These are phyloP conservation scores for Xiphophorus maculatus DNA, from an alignment of 2,113 vertebrate genomes.

Conservation along the genomic window DNA sequence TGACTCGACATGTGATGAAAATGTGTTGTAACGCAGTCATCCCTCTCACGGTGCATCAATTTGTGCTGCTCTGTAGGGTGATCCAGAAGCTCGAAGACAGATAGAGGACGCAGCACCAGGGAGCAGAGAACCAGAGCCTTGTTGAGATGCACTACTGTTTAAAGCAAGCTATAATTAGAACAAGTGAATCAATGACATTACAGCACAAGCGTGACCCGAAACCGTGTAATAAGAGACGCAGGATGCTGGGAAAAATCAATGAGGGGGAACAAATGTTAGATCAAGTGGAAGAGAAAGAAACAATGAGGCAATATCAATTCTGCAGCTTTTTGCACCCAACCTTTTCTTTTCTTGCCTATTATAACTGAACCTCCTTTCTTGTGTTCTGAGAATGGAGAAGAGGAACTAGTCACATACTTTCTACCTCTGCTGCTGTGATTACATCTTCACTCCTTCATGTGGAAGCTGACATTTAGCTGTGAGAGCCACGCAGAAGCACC, in stretches of 20 bases:
- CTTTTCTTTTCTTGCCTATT: neutral
- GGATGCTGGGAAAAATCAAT: constrained; percentile 16
- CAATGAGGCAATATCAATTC: constrained; percentile 18
- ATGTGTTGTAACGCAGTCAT: constrained; percentile 7
- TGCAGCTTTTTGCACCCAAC: constrained; percentile 14
- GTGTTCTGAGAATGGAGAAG: neutral
- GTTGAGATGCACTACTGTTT: constrained; percentile 28
- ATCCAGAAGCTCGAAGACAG: constrained; percentile 24
- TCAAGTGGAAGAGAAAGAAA: constrained; percentile 9
- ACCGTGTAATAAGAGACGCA: constrained; percentile 38
- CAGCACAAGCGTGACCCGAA: constrained; percentile 18
- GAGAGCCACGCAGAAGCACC: constrained; percentile 5
- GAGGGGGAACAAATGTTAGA: neutral
- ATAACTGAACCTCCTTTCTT: neutral
- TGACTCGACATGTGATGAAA: neutral
- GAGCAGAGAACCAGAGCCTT: neutral
- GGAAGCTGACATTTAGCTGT: constrained; percentile 50
- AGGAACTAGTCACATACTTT: neutral
- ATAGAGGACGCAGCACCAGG: constrained; percentile 5
- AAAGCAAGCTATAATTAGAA: constrained; percentile 54
- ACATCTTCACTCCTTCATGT: constrained; percentile 26
- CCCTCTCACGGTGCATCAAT: constrained; percentile 1
- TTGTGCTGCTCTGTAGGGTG: neutral
- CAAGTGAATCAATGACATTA: constrained; percentile 42
- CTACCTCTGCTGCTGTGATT: constrained; percentile 2